phyloP scores from a whole-genome alignment of 2,797 vertebrate species.

The Myoxocephalus aenaeus region DNA sequence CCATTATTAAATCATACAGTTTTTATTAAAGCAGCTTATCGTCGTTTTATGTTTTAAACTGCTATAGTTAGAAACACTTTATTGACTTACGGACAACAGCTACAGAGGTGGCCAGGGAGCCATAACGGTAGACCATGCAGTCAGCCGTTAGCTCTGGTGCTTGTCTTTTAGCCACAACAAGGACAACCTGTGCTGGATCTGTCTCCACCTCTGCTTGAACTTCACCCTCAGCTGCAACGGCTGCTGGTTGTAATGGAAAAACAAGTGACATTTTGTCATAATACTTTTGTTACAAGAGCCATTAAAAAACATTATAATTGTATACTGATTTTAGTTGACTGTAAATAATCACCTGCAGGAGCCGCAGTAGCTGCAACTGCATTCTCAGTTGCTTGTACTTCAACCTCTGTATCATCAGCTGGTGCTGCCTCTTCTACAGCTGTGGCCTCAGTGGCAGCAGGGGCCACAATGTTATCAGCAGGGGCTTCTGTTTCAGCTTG shows the following conservation, averaged over 20 bases:
- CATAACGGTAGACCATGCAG: slow-evolving; percentile 92
- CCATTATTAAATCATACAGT: not conserved
- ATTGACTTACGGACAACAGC: slow-evolving; percentile 90
- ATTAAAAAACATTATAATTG: not conserved
- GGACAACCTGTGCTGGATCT: slow-evolving; percentile 70
- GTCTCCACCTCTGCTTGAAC: slow-evolving; percentile 61
- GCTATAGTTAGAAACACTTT: not conserved
- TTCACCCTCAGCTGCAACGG: slow-evolving; percentile 58
- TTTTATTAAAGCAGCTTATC: not conserved
- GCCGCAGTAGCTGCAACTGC: slow-evolving; percentile 61
- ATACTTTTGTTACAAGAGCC: not conserved
- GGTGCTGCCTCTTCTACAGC: slow-evolving; percentile 53
- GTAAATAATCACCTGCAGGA: slow-evolving; percentile 64
- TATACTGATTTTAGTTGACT: not conserved
- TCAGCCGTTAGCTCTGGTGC: slow-evolving; percentile 80
- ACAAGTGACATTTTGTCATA: not conserved
- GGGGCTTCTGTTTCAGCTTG: slow-evolving; percentile 55
- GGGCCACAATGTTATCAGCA: slow-evolving; percentile 57
- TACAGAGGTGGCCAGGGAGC: slow-evolving; percentile 88
- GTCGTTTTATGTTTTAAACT: not conserved
- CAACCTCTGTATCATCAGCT: slow-evolving; percentile 60
- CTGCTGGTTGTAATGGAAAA: slow-evolving; percentile 33
- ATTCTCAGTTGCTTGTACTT: slow-evolving; percentile 70
- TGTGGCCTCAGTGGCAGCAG: slow-evolving; percentile 61
- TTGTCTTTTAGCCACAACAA: slow-evolving; percentile 90